A percentile compares a stretch with the other conserved stretches of the same genome.
These are phyloP conservation scores for Psammodynastes pulverulentus DNA, from an alignment of 2,113 vertebrate species.

Conservation along the genomic window DNA sequence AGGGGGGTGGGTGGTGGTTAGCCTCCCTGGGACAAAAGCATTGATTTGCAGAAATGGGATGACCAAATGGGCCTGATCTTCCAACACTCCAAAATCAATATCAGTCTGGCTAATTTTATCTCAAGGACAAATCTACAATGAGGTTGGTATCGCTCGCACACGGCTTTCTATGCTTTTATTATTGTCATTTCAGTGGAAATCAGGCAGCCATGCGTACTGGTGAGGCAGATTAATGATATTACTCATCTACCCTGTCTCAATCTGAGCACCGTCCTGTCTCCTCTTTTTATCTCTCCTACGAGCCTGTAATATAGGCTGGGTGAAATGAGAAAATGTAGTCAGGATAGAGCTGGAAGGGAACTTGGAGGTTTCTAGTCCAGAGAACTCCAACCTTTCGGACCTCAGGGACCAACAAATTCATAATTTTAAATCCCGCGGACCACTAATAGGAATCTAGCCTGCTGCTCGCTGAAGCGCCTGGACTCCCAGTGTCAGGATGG, in stretches of 20 bases:
- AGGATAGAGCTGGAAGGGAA: background rate
- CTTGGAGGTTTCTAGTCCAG: background rate
- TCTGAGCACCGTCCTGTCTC: background rate
- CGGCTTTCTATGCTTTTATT: background rate
- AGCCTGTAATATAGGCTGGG: background rate
- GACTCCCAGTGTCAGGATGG: too few species aligned
- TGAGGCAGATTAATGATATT: background rate
- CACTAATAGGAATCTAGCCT: too few species aligned
- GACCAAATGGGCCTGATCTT: background rate
- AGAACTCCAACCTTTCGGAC: too few species aligned
- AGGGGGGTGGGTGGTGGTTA: background rate
- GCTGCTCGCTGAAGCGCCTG: too few species aligned
- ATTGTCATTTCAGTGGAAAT: background rate
- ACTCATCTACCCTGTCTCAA: background rate
- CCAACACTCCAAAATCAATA: background rate
- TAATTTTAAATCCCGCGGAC: too few species aligned
- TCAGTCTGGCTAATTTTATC: background rate
- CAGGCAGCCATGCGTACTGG: background rate
- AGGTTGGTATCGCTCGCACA: background rate
- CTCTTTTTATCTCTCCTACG: background rate
- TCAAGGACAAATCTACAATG: background rate
- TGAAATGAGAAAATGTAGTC: background rate
- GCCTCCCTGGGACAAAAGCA: background rate
- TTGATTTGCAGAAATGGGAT: constrained; percentile 3
- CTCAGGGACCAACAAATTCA: too few species aligned